Evolutionary conservation across 2,888 invertebrate species (phyloP).

Genomic region (Psylliodes chrysocephalus): DNA sequence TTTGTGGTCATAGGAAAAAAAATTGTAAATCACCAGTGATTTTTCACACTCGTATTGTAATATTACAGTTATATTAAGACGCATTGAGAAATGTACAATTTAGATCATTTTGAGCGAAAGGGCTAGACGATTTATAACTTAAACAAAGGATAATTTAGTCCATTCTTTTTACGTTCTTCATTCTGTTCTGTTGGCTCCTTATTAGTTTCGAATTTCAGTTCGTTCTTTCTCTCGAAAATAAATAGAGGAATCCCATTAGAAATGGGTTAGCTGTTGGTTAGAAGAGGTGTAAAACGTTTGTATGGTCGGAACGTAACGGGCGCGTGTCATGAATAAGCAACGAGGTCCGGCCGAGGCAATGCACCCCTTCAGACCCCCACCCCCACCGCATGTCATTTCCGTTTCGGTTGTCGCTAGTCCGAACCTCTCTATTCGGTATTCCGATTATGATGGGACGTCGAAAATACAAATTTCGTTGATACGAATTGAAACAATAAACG

Average conservation of each 20-base stretch:
- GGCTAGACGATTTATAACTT: too few relatives aligned
- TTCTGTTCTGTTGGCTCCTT: too few relatives aligned
- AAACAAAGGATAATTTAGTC: too few relatives aligned
- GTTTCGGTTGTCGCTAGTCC: slow-evolving; percentile 22
- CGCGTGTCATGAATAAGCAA: slow-evolving; percentile 54
- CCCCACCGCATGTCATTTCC: slow-evolving; percentile 50
- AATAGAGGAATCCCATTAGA: not conserved
- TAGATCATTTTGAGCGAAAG: too few relatives aligned
- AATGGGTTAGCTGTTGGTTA: slow-evolving; percentile 9
- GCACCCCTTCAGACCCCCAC: slow-evolving; percentile 44
- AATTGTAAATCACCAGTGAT: too few relatives aligned
- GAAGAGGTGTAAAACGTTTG: slow-evolving; percentile 33
- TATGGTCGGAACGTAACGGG: slow-evolving; percentile 25
- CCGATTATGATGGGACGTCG: slow-evolving; percentile 22
- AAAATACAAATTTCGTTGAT: slow-evolving; percentile 42
- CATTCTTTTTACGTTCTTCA: too few relatives aligned
- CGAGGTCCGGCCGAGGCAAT: slow-evolving; percentile 48
- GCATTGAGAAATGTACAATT: too few relatives aligned
- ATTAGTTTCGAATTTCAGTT: too few relatives aligned
- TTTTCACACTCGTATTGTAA: too few relatives aligned
- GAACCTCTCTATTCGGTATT: not conserved
- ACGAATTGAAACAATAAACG: not conserved
- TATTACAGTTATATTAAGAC: too few relatives aligned
- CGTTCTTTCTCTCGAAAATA: slow-evolving; percentile 1
- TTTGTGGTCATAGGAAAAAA: too few relatives aligned